Evolutionary conservation across 1,140 invertebrate genomes (phyloP), one percentile per base, ranked within the genome.

Genomic region (Ceratina japonica): DNA sequence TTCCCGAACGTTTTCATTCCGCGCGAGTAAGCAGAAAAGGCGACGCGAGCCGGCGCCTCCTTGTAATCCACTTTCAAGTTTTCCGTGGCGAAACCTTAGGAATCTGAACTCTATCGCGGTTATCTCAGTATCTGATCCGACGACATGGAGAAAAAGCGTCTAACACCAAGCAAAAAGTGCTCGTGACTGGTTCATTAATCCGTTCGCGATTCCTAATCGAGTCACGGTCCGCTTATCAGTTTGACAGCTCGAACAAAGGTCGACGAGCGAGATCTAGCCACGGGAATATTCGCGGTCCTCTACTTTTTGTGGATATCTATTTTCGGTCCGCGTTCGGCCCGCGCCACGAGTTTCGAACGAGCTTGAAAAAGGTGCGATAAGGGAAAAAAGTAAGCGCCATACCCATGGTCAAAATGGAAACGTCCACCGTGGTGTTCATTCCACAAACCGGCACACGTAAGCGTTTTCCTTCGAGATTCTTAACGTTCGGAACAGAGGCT

Each of bases 381-480:
- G 20, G 31, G 10, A 2, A 61, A 58, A 63, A 68, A 52, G 56
- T 10, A 16, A 16, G n/a, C n/a, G 10, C 59, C 49, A 20, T 31
- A 59, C 56, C 15, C 3, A 80, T 68, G 56, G 70, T 84, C 82
- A 52, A 84, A 78, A 90, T 90, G 89, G 88, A 90, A 73, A 79
- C 84, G 16, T 83, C 87, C 27, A 71, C 82, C 20, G 73, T 87
- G 44, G 74, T 87, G 44, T 81, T 86, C 31, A 73, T 86, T 20
- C 81, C 86, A 37, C 84, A 86, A 59, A 88, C 37, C 10, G 37
- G 80, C 68, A 62, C 88, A 89, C 81, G 89, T 90, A 89, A 90
- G 89, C 63, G 5, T 16, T 16, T 31, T 5, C 20, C 66, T 31
- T 54, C 3, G 10, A 16, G 65, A 2, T 27, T 24, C 12, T 12